Conservation (phyloP, 2,113 vertebrate genomes). For the Percina caprodes region DNA sequence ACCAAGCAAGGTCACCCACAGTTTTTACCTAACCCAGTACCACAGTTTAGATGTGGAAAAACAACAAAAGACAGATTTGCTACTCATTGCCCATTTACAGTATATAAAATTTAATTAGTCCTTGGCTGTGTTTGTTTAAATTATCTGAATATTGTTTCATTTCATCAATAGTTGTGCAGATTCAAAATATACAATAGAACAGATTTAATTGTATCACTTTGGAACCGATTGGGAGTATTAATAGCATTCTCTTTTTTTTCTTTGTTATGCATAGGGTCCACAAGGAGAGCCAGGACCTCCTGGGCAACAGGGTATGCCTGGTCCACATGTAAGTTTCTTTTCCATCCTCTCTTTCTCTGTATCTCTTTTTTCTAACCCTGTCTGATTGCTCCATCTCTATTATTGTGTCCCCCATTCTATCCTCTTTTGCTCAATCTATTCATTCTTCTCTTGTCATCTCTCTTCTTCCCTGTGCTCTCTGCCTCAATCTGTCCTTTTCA, state of each 20-base stretch:
- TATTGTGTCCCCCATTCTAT: background rate
- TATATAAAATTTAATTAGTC: background rate
- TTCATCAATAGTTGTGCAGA: background rate
- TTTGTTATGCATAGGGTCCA: slow-evolving; percentile 86
- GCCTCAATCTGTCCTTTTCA: slow-evolving; percentile 1
- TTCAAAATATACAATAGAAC: background rate
- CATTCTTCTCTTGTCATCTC: background rate
- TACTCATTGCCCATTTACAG: background rate
- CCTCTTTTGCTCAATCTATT: background rate
- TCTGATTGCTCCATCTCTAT: slow-evolving; percentile 13
- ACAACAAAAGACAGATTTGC: background rate
- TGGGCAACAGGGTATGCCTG: slow-evolving; percentile 95
- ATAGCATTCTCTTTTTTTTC: slow-evolving; percentile 4
- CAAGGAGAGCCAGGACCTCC: slow-evolving; percentile 94
- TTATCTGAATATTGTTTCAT: background rate
- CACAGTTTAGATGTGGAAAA: slow-evolving; percentile 4
- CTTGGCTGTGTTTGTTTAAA: background rate
- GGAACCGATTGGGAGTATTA: background rate
- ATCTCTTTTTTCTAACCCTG: background rate
- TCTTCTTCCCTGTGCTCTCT: slow-evolving; percentile 8
- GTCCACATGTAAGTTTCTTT: slow-evolving; percentile 89
- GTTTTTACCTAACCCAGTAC: background rate
- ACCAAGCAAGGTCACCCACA: slow-evolving; percentile 4
- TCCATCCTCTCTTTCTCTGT: background rate
- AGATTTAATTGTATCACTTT: background rate